These are phyloP conservation scores for Typhlichthys subterraneus DNA, from an alignment of 2,797 vertebrate species.

Conservation along the genomic window DNA sequence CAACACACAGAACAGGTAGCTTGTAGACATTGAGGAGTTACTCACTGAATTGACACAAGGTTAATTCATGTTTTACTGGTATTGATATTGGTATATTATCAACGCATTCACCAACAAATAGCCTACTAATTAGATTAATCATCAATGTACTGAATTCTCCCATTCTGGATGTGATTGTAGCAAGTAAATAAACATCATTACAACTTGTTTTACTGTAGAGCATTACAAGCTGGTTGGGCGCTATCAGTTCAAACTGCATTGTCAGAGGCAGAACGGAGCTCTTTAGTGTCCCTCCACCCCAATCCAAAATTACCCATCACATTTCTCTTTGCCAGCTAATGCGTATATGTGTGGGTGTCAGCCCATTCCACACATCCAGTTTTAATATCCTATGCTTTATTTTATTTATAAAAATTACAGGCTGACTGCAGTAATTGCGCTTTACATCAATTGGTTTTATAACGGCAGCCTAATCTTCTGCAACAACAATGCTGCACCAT, in stretches of 20 bases:
- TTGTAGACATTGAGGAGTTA: too few species aligned
- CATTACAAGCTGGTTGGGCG: neutral
- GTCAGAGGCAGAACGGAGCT: neutral
- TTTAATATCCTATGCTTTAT: slow-evolving; percentile 5
- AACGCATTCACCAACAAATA: neutral
- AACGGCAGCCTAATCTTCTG: slow-evolving; percentile 2
- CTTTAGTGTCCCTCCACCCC: neutral
- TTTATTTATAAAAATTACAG: neutral
- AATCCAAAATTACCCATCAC: slow-evolving; percentile 12
- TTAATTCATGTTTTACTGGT: too few species aligned
- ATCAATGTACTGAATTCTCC: neutral
- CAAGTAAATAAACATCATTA: neutral
- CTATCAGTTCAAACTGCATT: neutral
- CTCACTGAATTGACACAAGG: too few species aligned
- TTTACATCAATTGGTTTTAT: slow-evolving; percentile 20
- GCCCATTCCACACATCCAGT: slow-evolving; percentile 2
- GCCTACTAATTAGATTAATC: neutral
- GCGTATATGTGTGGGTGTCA: slow-evolving; percentile 1
- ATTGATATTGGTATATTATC: neutral
- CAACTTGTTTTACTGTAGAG: slow-evolving; percentile 2
- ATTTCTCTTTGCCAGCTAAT: slow-evolving; percentile 18
- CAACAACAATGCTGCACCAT: slow-evolving; percentile 18
- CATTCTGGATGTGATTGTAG: neutral
- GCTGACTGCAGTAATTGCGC: slow-evolving; percentile 11
- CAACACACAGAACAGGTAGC: too few species aligned